Evolutionary conservation across 1,140 invertebrate genomes (phyloP).

Genomic region (Dendroctonus ponderosae): DNA sequence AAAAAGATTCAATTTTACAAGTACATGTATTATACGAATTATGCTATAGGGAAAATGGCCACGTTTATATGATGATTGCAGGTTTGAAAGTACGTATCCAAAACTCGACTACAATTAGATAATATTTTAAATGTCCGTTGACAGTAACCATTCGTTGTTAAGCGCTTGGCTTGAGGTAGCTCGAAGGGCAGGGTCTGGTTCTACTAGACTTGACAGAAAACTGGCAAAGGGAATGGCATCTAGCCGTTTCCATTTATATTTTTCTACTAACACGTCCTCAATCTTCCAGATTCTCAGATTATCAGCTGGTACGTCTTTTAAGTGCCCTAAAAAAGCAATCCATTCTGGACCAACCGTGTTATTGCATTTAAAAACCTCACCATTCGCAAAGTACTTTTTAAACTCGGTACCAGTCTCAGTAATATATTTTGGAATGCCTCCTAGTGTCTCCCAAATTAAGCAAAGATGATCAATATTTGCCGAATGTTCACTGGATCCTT

Average conservation of each 20-base stretch:
- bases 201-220: slow-evolving; percentile 92
- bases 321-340: slow-evolving; percentile 61
- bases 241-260: slow-evolving; percentile 86
- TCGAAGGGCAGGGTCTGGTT: slow-evolving; percentile 85
- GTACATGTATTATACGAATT: too few relatives aligned
- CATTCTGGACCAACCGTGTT: slow-evolving; percentile 5
- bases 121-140: slow-evolving; percentile 22
- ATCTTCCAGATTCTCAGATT: slow-evolving; percentile 90
- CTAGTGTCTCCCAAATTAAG: slow-evolving; percentile 95
- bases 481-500: slow-evolving; percentile 77
- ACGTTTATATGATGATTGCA: too few relatives aligned
- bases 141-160: slow-evolving; percentile 80
- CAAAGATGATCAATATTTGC: slow-evolving; percentile 97
- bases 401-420: slow-evolving; percentile 74
- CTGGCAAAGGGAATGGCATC: slow-evolving; percentile 87
- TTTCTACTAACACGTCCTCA: slow-evolving; percentile 89
- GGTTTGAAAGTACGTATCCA: too few relatives aligned
- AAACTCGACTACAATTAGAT: too few relatives aligned
- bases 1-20: too few relatives aligned
- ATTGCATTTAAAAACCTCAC: slow-evolving; percentile 23
- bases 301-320: slow-evolving; percentile 77
- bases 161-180: slow-evolving; percentile 91
- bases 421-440: slow-evolving; percentile 89
- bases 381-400: slow-evolving; percentile 38
- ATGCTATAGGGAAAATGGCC: too few relatives aligned